Evolutionary conservation across 2,113 vertebrate genomes (phyloP).

Genomic region (Lophius piscatorius): DNA sequence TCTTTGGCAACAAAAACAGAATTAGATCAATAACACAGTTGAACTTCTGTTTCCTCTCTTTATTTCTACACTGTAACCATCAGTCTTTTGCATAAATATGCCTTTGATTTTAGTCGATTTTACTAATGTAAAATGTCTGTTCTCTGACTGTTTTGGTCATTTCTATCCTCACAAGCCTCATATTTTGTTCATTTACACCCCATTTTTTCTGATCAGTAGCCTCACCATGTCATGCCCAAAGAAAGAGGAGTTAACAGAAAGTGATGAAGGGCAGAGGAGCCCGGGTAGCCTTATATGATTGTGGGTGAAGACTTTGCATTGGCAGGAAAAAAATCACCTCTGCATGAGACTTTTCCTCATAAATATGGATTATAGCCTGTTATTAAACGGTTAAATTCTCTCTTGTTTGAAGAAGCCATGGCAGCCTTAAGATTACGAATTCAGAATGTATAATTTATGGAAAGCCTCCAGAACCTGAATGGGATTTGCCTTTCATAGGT

Average conservation of each 20-base stretch:
- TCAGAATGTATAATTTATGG: conserved; percentile 47
- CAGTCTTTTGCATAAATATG: conserved; percentile 26
- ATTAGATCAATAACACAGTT: too few species aligned
- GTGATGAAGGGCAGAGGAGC: conserved; percentile 1
- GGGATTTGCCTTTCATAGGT: conserved; percentile 56
- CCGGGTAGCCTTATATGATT: conserved; percentile 15
- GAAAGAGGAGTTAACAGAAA: conserved; percentile 12
- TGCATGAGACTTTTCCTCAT: neutral
- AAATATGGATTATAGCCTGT: neutral
- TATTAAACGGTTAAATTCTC: conserved; percentile 13
- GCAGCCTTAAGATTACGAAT: conserved; percentile 59
- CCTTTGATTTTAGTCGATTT: conserved; percentile 26
- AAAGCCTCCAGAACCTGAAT: conserved; percentile 55
- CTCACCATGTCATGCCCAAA: conserved; percentile 22
- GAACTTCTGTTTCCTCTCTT: too few species aligned
- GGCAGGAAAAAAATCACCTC: neutral
- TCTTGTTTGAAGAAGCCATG: conserved; percentile 44
- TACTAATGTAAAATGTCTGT: neutral
- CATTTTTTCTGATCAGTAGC: conserved; percentile 15
- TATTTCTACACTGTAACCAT: conserved; percentile 22
- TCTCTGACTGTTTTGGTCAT: conserved; percentile 30
- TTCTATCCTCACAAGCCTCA: conserved; percentile 38
- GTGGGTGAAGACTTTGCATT: conserved; percentile 29
- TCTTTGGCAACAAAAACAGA: too few species aligned
- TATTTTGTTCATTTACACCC: conserved; percentile 35